Evolutionary conservation across 2,888 invertebrate genomes (phyloP).

Genomic region (Ptilodon capucinus): DNA sequence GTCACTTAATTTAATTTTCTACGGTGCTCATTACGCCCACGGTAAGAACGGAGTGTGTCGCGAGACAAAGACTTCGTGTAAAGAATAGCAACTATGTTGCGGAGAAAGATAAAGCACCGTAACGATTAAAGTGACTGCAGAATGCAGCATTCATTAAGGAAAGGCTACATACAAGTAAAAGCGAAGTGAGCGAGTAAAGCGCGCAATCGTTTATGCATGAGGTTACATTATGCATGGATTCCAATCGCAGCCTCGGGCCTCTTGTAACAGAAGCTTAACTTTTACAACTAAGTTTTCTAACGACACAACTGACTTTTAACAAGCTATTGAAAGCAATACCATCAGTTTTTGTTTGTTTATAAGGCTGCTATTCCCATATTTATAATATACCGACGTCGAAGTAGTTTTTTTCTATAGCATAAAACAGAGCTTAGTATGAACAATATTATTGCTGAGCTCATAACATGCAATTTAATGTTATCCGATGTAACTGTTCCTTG

Average conservation of each 20-base stretch:
- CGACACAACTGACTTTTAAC: slow-evolving; percentile 31
- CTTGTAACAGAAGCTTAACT: slow-evolving; percentile 56
- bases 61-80: slow-evolving; percentile 20
- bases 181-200: slow-evolving; percentile 54
- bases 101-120: slow-evolving; percentile 38
- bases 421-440: neutral
- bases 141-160: slow-evolving; percentile 45
- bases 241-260: slow-evolving; percentile 54
- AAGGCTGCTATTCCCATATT: neutral
- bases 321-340: slow-evolving; percentile 33
- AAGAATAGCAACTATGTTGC: slow-evolving; percentile 28
- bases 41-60: neutral
- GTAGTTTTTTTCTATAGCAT: neutral
- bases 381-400: neutral
- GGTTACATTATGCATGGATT: slow-evolving; percentile 71
- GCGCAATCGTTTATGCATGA: slow-evolving; percentile 71
- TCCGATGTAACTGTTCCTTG: neutral
- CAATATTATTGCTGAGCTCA: neutral
- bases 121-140: slow-evolving; percentile 39
- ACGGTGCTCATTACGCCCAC: slow-evolving; percentile 11
- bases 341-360: no score
- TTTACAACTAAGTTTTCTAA: slow-evolving; percentile 35
- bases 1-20: neutral
- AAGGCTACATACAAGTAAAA: slow-evolving; percentile 56
- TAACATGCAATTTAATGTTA: neutral